A percentile compares a stretch with the other conserved stretches of the same genome.
Conservation (phyloP, 2,113 vertebrate genomes). For the Neodontobutis hainanensis region DNA sequence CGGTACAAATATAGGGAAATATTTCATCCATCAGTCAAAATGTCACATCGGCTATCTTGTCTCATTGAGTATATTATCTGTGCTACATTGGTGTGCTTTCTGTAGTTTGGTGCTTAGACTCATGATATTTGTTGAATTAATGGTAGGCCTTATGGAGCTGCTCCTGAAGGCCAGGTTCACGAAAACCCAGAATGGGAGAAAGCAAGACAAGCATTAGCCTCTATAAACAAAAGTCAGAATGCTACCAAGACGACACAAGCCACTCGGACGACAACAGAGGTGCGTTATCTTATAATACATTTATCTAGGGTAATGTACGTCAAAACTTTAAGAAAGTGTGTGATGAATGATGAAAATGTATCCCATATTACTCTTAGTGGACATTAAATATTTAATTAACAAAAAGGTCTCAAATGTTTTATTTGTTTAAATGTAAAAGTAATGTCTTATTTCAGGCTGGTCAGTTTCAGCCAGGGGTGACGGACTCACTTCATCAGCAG, state of each 20-base stretch:
- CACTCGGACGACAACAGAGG: slow-evolving; percentile 63
- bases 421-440: background rate
- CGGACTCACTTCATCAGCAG: slow-evolving; percentile 82
- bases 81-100: no score
- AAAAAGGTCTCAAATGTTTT: no score
- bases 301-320: background rate
- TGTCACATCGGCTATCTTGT: no score
- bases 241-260: slow-evolving; percentile 63
- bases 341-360: no score
- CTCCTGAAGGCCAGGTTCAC: slow-evolving; percentile 80
- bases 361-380: no score
- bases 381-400: no score
- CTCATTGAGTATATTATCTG: no score
- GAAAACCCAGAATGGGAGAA: slow-evolving; percentile 96
- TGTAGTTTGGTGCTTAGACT: background rate
- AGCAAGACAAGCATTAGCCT: slow-evolving; percentile 84
- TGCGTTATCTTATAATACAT: slow-evolving; percentile 7
- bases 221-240: slow-evolving; percentile 77
- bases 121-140: background rate
- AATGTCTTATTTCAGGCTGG: slow-evolving; percentile 57
- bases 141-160: slow-evolving; percentile 70
- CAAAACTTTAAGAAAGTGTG: no score
- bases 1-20: no score
- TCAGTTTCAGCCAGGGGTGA: slow-evolving; percentile 79
- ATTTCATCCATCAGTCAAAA: no score